Conservation (phyloP, 2,797 vertebrate species). For the Cephalopachus bancanus region DNA sequence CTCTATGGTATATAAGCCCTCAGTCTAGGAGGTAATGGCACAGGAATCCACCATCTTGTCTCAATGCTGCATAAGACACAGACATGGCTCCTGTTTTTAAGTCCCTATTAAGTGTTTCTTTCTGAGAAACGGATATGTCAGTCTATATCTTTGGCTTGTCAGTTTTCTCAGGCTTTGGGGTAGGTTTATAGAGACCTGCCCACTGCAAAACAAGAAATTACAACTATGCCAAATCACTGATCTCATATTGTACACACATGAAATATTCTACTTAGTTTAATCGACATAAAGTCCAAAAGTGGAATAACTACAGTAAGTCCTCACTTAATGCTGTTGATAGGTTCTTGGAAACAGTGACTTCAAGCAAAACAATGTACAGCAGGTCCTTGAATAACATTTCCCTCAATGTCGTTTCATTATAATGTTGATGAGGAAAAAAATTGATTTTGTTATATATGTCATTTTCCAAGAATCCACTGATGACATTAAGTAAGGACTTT, state of each 20-base stretch:
- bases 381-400: not conserved
- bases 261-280: conserved; percentile 52
- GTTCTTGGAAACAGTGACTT: not conserved
- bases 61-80: too few species aligned
- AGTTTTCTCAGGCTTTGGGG: too few species aligned
- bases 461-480: not conserved
- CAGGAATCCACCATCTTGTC: too few species aligned
- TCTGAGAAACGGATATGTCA: too few species aligned
- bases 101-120: too few species aligned
- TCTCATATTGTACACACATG: not conserved
- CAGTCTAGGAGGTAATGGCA: too few species aligned
- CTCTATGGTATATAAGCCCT: too few species aligned
- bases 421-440: not conserved
- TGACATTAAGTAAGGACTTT: not conserved
- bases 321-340: not conserved
- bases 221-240: conserved; percentile 27
- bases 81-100: too few species aligned
- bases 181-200: too few species aligned
- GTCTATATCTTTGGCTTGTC: too few species aligned
- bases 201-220: conserved; percentile 6
- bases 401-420: not conserved
- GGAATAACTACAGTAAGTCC: not conserved
- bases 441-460: not conserved
- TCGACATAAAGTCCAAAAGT: not conserved
- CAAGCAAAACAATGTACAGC: not conserved